These are phyloP conservation scores for Arge pagana DNA, from an alignment of 2,888 invertebrate species.

Conservation along the genomic window DNA sequence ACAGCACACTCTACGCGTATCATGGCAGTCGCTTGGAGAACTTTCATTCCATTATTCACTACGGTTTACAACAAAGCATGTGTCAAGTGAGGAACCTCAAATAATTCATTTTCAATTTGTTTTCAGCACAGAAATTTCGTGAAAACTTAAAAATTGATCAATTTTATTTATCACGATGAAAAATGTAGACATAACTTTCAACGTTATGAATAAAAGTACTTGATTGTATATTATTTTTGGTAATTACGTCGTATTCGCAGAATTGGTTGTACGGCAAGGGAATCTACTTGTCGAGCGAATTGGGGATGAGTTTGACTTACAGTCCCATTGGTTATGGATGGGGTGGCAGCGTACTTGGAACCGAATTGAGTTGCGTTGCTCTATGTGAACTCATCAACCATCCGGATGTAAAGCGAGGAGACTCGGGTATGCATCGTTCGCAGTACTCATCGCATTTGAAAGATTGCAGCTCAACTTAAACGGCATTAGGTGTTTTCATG, in stretches of 20 bases:
- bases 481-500: not conserved
- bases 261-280: constrained; percentile 72
- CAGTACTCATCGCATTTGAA: not conserved
- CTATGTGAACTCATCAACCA: constrained; percentile 81
- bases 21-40: constrained; percentile 83
- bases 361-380: constrained; percentile 77
- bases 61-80: constrained; percentile 76
- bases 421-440: constrained; percentile 47
- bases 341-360: constrained; percentile 76
- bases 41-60: constrained; percentile 79
- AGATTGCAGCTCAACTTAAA: too few species aligned
- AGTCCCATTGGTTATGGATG: constrained; percentile 77
- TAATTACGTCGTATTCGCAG: too few species aligned
- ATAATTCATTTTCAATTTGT: not conserved
- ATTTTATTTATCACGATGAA: too few species aligned
- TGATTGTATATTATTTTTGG: not conserved
- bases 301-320: constrained; percentile 72
- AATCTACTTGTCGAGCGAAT: constrained; percentile 75
- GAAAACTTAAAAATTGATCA: too few species aligned
- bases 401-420: constrained; percentile 62
- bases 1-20: constrained; percentile 70
- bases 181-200: too few species aligned
- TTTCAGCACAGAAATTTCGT: too few species aligned
- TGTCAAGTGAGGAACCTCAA: constrained; percentile 61
- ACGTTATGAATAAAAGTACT: too few species aligned